Evolutionary conservation across 2,888 invertebrate species (phyloP).

Genomic region (Dryobota labecula): DNA sequence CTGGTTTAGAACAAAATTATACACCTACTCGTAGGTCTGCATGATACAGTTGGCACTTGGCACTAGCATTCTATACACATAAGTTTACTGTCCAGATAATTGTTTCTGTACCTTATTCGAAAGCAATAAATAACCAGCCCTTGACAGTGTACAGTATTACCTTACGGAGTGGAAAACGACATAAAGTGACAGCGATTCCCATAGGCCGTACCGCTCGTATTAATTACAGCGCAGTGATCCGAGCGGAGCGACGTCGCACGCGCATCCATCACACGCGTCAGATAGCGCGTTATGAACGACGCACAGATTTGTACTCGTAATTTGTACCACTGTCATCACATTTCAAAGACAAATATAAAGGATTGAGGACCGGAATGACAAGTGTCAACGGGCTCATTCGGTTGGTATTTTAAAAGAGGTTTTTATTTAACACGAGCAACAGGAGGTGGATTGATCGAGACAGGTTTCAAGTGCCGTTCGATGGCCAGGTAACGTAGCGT

Average conservation of each 20-base stretch:
- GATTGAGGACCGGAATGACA: conserved; percentile 89
- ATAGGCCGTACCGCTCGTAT: conserved; percentile 83
- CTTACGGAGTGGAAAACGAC: conserved; percentile 84
- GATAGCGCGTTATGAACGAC: conserved; percentile 89
- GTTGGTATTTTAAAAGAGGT: conserved; percentile 89
- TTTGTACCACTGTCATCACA: conserved; percentile 91
- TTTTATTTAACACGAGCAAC: conserved; percentile 90
- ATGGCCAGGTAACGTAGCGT: conserved; percentile 82
- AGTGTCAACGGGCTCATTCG: conserved; percentile 88
- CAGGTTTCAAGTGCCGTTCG: conserved; percentile 90
- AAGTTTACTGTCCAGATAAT: conserved; percentile 69
- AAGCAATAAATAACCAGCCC: conserved; percentile 77
- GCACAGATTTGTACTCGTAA: conserved; percentile 90
- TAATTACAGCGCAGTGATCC: conserved; percentile 88
- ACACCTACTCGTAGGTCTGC: conserved; percentile 50
- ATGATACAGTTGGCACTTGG: conserved; percentile 58
- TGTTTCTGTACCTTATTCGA: conserved; percentile 75
- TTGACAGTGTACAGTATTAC: conserved; percentile 82
- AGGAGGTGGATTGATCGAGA: conserved; percentile 90
- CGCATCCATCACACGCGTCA: conserved; percentile 87
- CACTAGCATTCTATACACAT: conserved; percentile 60
- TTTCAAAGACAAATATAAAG: conserved; percentile 91
- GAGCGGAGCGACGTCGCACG: conserved; percentile 74
- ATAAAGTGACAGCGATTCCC: conserved; percentile 86
- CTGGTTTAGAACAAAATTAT: conserved; percentile 66